A percentile compares a stretch with the other conserved stretches of the same genome.
Evolutionary conservation across 1,140 invertebrate species (phyloP).

Genomic region (Lepidurus packardi): DNA sequence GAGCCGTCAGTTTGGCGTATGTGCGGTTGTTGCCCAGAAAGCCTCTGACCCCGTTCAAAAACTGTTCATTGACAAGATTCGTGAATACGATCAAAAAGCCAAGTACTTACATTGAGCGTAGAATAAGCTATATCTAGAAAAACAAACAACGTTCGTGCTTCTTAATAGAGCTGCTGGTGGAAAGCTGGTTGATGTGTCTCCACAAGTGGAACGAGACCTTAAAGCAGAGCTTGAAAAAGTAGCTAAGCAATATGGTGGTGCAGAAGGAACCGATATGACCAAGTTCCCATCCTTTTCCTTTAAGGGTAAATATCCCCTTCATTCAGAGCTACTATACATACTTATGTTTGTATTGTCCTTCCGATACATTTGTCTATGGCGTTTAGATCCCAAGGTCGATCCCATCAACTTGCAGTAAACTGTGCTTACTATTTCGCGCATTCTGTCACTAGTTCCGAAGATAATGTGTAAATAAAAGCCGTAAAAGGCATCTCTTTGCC

Average conservation of each 20-base stretch:
- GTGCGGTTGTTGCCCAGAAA: slow-evolving; percentile 51
- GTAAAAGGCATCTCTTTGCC: neutral
- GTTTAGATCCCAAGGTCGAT: slow-evolving; percentile 33
- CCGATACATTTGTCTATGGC: neutral
- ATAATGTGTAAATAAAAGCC: slow-evolving; percentile 20
- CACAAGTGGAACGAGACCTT: slow-evolving; percentile 65
- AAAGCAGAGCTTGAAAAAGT: slow-evolving; percentile 73
- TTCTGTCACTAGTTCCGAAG: slow-evolving; percentile 13
- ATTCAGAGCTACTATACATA: neutral
- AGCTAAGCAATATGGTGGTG: slow-evolving; percentile 68
- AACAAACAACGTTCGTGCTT: slow-evolving; percentile 24
- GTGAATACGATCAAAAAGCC: slow-evolving; percentile 74
- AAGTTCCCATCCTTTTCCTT: slow-evolving; percentile 83
- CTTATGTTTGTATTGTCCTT: neutral
- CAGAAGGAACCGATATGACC: slow-evolving; percentile 69
- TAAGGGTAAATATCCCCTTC: slow-evolving; percentile 45
- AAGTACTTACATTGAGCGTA: slow-evolving; percentile 50
- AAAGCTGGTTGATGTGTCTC: slow-evolving; percentile 72
- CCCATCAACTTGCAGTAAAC: slow-evolving; percentile 32
- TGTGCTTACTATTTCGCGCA: neutral
- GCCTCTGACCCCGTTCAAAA: slow-evolving; percentile 85
- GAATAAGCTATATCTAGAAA: neutral
- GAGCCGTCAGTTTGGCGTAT: slow-evolving; percentile 36
- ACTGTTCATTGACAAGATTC: slow-evolving; percentile 85
- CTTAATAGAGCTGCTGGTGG: slow-evolving; percentile 53